phyloP scores from a whole-genome alignment of 2,113 vertebrate genomes.

The Pan paniscus region DNA sequence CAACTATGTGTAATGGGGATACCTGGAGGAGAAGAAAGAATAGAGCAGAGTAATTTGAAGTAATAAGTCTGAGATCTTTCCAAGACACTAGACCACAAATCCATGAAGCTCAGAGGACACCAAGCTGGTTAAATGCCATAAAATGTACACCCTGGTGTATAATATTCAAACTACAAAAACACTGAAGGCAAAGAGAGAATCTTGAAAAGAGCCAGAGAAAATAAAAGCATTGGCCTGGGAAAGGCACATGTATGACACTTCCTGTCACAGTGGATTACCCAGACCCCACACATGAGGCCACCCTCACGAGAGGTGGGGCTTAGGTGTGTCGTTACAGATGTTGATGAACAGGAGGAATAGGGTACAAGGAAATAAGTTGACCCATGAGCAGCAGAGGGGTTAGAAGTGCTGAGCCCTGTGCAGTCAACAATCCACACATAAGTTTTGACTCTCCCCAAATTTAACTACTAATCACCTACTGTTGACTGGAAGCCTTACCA shows the following conservation, averaged over 20 bases:
- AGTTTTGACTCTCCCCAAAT: not conserved
- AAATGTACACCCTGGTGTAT: not conserved
- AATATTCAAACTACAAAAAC: not conserved
- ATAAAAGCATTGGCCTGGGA: not conserved
- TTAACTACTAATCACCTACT: not conserved
- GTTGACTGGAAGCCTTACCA: not conserved
- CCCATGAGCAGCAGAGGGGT: not conserved
- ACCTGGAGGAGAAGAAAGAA: not conserved
- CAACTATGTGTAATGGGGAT: too few species aligned
- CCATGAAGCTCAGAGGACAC: not conserved
- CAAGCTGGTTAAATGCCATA: not conserved
- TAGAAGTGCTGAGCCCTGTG: not conserved
- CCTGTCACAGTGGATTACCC: not conserved
- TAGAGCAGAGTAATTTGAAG: not conserved
- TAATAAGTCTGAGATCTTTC: not conserved
- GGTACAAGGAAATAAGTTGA: not conserved
- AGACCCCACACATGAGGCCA: not conserved
- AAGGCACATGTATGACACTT: not conserved
- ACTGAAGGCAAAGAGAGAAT: not conserved
- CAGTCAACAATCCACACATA: fast-evolving
- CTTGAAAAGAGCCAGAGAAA: not conserved
- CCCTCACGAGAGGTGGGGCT: not conserved
- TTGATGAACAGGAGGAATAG: not conserved
- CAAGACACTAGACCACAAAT: not conserved
- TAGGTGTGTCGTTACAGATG: not conserved